phyloP scores from a whole-genome alignment of 2,113 vertebrate genomes.

The Oryzias melastigma region DNA sequence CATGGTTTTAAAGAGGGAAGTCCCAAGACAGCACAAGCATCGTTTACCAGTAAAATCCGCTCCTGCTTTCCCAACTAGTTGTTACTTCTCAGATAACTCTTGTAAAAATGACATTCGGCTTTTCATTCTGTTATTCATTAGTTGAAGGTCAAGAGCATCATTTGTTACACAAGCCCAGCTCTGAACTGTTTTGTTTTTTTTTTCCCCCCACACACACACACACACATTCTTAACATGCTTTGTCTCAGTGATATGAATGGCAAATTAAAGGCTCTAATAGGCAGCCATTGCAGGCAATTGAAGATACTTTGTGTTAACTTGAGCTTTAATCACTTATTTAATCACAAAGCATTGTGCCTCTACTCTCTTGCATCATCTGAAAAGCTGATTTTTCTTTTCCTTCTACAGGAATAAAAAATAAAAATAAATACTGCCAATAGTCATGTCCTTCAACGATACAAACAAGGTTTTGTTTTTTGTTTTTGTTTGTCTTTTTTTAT shows the following conservation, averaged over 20 bases:
- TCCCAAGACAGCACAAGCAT: constrained; percentile 37
- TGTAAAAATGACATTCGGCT: constrained; percentile 52
- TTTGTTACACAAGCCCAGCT: constrained; percentile 50
- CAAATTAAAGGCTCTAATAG: constrained; percentile 58
- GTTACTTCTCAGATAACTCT: constrained; percentile 59
- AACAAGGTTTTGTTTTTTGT: constrained; percentile 40
- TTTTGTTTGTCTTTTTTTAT: constrained; percentile 54
- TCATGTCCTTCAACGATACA: constrained; percentile 36
- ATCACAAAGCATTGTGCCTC: constrained; percentile 58
- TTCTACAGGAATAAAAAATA: constrained; percentile 49
- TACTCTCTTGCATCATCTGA: constrained; percentile 29
- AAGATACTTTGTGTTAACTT: constrained; percentile 57
- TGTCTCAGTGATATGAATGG: constrained; percentile 63
- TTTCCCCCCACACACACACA: neutral
- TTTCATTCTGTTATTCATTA: constrained; percentile 57
- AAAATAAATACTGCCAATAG: constrained; percentile 38
- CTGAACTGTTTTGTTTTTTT: constrained; percentile 35
- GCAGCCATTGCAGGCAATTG: constrained; percentile 51
- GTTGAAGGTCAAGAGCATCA: constrained; percentile 66
- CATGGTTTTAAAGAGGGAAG: constrained; percentile 31
- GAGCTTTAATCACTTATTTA: constrained; percentile 70
- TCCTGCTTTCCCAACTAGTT: constrained; percentile 51
- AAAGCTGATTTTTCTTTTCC: constrained; percentile 51
- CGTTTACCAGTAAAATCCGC: constrained; percentile 42
- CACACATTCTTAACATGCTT: constrained; percentile 36